Percentiles rank a stretch among this genome's conserved stretches.
Evolutionary conservation across 2,888 invertebrate genomes (phyloP).

Genomic region (Andrena bucephala): DNA sequence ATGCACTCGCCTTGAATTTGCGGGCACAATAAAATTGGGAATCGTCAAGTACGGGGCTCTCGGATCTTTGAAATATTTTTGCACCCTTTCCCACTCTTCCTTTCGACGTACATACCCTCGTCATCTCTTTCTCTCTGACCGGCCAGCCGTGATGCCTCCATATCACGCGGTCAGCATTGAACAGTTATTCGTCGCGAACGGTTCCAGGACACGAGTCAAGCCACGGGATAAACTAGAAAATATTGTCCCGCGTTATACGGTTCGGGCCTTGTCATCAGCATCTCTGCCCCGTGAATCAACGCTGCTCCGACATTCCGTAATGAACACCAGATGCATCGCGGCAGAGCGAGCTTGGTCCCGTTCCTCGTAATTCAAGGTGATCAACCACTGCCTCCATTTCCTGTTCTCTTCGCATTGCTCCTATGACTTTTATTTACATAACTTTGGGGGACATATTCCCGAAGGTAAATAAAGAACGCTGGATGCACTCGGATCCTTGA

Average conservation of each 20-base stretch:
- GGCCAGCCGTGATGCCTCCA: conserved; percentile 34
- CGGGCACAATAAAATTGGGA: conserved; percentile 45
- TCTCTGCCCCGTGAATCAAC: conserved; percentile 15
- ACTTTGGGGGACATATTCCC: no score
- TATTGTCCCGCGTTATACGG: conserved; percentile 57
- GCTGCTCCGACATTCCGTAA: conserved; percentile 24
- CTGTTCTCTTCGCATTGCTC: no score
- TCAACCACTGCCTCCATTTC: no score
- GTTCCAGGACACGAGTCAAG: conserved; percentile 38
- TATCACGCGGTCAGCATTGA: conserved; percentile 55
- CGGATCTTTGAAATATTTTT: conserved; percentile 52
- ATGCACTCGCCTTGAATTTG: conserved; percentile 59
- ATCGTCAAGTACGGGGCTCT: conserved; percentile 41
- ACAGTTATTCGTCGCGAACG: conserved; percentile 43
- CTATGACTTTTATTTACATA: no score
- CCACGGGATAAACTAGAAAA: conserved; percentile 62
- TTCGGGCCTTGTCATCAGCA: conserved; percentile 45
- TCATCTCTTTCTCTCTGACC: conserved; percentile 18
- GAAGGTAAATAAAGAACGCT: no score
- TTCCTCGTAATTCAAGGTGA: conserved; percentile 17
- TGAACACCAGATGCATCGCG: conserved; percentile 28
- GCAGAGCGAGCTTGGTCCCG: not conserved
- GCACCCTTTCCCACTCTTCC: conserved; percentile 13
- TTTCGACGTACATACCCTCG: conserved; percentile 1
- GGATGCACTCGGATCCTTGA: no score